phyloP scores from a whole-genome alignment of 2,888 invertebrate species.

The Thecophora atra region DNA sequence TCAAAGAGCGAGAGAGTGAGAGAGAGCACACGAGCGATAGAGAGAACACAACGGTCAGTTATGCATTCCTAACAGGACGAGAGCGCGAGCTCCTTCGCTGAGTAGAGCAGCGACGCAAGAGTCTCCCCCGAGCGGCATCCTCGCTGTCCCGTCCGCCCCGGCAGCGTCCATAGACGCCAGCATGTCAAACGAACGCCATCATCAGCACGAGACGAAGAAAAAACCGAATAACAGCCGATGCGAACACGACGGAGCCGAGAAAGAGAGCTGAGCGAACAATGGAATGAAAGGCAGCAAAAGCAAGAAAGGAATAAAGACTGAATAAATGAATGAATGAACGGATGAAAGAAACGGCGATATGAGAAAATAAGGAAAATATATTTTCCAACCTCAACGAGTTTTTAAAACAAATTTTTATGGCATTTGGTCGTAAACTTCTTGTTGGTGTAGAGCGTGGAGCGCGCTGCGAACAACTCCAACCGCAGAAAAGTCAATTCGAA shows the following conservation, averaged over 20 bases:
- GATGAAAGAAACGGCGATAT: not conserved
- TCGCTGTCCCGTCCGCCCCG: not conserved
- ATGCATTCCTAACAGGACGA: not conserved
- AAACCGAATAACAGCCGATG: not conserved
- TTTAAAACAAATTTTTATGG: conserved; percentile 66
- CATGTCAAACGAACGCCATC: not conserved
- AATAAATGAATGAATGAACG: not conserved
- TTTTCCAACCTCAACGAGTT: conserved; percentile 56
- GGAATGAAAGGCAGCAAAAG: not conserved
- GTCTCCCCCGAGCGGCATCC: not conserved
- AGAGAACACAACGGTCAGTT: conserved; percentile 1
- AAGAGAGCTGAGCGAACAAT: not conserved
- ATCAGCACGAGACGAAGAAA: too few species aligned
- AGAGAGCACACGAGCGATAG: not conserved
- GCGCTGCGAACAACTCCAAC: conserved; percentile 25
- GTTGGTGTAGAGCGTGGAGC: conserved; percentile 57
- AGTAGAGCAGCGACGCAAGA: not conserved
- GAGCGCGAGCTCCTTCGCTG: not conserved
- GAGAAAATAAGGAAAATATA: conserved; percentile 37
- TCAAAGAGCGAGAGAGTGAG: not conserved
- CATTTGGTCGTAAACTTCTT: conserved; percentile 67
- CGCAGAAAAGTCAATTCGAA: conserved; percentile 8
- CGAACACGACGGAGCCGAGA: not conserved
- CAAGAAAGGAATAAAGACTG: not conserved
- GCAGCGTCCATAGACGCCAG: not conserved